Base-by-base conservation (phyloP, 1,140 invertebrate genomes). In the Acyrthosiphon pisum region DNA sequence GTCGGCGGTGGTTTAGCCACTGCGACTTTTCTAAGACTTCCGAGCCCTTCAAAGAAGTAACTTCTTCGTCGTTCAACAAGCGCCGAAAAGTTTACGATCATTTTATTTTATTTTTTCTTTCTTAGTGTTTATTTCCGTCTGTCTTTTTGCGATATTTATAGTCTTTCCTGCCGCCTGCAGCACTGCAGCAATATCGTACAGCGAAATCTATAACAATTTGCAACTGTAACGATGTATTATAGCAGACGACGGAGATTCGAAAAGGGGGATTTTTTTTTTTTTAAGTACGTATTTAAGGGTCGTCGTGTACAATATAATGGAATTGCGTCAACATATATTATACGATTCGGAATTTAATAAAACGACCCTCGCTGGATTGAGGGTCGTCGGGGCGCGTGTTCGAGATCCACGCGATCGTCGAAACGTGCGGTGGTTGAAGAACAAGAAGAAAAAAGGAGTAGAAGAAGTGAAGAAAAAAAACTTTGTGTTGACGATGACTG, bases 281-380 rank as follows among this genome's bases (percentile, higher is more conserved):
- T 60, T 68, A 90, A 68, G 53, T 90, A 68, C 89, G 37, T 26
- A 41, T 68, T 90, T 68, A 68, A 90, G 56, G 89, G 89, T 68
- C 53, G 89, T 90, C 53, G 37, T 44, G 87, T 41, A 35, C 44
- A n/a, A 37, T 68, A 68, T 68, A 60, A 76, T 76, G 30, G 11
- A 76, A 50, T 35, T 50, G 87, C 35, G 46, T 88, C 86, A 30
- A 56, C 44, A 46, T 56, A 89, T 68, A 88, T 88, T 44, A 46
- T 44, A 30, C 26, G 89, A 44, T 30, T 41, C 11, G 41, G 89
- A 90, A 90, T 90, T 90, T 90, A 90, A 90, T 90, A 90, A 90
- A 90, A 90, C 53, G 53, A 90, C 89, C 89, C 89, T 90, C 89
- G 37, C 37, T 0, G 88, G 50, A 68, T 41, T 41, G 26, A 44